These are phyloP conservation scores for Progne subis DNA, from an alignment of 2,113 vertebrate genomes.

Conservation along the genomic window DNA sequence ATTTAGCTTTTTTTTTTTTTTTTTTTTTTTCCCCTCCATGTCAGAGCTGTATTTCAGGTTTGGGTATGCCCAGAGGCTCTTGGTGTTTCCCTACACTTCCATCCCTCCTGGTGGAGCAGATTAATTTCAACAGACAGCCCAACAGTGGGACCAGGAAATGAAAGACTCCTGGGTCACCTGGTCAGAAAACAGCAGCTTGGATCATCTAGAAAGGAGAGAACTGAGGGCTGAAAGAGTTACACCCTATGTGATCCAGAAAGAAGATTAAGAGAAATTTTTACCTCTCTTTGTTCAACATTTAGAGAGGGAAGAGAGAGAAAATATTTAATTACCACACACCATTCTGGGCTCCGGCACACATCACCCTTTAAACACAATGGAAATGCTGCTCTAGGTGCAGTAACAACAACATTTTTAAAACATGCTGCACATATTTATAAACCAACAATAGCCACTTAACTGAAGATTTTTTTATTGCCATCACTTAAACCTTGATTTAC, in stretches of 20 bases:
- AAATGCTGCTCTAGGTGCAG: background rate
- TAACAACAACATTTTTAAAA: background rate
- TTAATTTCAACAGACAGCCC: background rate
- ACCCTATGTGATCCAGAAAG: accelerated
- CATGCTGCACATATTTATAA: background rate
- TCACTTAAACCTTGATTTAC: background rate
- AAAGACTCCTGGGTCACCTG: background rate
- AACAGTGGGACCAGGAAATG: background rate
- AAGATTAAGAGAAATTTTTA: background rate
- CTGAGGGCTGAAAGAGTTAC: accelerated
- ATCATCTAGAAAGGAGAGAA: background rate
- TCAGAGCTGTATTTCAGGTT: background rate
- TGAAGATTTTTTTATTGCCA: background rate
- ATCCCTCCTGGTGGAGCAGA: background rate
- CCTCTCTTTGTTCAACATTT: background rate
- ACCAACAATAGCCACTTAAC: background rate
- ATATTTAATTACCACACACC: accelerated
- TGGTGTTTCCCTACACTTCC: background rate
- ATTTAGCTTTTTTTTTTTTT: background rate
- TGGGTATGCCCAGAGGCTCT: background rate
- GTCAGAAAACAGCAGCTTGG: background rate
- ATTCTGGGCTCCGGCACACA: background rate
- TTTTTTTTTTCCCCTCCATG: background rate
- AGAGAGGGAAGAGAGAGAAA: background rate
- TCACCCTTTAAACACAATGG: background rate